phyloP scores from a whole-genome alignment of 2,888 invertebrate genomes.

The Lutraria lutraria region DNA sequence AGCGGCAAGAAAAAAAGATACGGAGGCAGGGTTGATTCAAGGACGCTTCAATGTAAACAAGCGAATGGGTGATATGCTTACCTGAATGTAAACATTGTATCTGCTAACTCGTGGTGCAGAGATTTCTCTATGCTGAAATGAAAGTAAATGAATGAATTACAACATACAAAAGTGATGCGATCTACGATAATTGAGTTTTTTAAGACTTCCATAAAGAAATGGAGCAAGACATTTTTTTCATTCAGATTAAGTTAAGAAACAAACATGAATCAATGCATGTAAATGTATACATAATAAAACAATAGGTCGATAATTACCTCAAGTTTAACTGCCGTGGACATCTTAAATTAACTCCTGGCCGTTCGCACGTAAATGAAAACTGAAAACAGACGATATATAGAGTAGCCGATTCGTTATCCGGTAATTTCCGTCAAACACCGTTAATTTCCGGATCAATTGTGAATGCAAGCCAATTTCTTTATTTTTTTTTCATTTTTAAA shows the following conservation, averaged over 20 bases:
- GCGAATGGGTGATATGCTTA: slow-evolving; percentile 84
- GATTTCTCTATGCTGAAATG: slow-evolving; percentile 80
- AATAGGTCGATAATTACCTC: neutral
- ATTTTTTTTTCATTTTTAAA: neutral
- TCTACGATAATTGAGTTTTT: too few species aligned
- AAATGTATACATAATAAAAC: neutral
- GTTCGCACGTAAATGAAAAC: neutral
- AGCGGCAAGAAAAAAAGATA: slow-evolving; percentile 40
- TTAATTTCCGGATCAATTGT: neutral
- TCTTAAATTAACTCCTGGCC: slow-evolving; percentile 14
- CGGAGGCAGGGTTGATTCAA: slow-evolving; percentile 48
- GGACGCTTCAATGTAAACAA: slow-evolving; percentile 14
- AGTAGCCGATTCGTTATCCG: slow-evolving; percentile 13
- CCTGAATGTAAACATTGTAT: slow-evolving; percentile 93
- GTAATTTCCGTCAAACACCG: slow-evolving; percentile 33
- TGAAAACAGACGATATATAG: slow-evolving; percentile 29
- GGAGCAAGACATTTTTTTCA: too few species aligned
- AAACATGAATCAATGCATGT: neutral
- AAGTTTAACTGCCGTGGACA: slow-evolving; percentile 1
- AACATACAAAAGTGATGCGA: too few species aligned
- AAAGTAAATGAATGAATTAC: neutral
- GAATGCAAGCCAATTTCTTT: neutral
- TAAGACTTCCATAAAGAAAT: too few species aligned
- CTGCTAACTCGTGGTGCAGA: slow-evolving; percentile 88
- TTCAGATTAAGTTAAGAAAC: neutral